Evolutionary conservation across 2,113 vertebrate genomes (phyloP).

Genomic region (Poeciliopsis occidentalis): DNA sequence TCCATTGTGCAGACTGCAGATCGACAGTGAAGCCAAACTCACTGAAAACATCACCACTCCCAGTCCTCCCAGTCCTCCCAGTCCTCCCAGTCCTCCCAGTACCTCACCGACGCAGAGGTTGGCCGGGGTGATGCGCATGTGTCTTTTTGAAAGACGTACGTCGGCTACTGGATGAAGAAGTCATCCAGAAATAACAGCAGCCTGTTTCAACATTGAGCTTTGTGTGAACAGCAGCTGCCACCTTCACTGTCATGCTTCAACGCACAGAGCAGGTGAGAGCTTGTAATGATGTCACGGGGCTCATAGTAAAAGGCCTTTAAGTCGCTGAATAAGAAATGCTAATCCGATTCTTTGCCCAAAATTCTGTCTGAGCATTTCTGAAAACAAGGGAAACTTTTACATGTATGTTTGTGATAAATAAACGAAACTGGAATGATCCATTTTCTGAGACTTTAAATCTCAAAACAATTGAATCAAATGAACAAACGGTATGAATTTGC

Average conservation of each 20-base stretch:
- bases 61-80: no score
- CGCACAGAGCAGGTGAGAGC: not conserved
- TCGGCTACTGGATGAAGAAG: not conserved
- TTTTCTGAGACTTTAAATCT: no score
- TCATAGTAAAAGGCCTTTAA: not conserved
- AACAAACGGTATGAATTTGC: no score
- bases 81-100: not conserved
- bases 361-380: not conserved
- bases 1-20: no score
- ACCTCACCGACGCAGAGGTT: not conserved
- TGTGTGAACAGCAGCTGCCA: not conserved
- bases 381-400: not conserved
- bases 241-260: not conserved
- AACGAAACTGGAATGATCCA: no score
- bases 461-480: no score
- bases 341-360: not conserved
- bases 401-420: not conserved
- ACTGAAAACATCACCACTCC: not conserved
- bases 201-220: slow-evolving; percentile 15
- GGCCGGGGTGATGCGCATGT: not conserved
- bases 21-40: not conserved
- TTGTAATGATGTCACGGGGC: slow-evolving; percentile 6
- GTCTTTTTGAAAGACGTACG: not conserved
- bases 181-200: slow-evolving; percentile 44
- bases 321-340: not conserved